Percentiles rank a stretch among this genome's conserved stretches.
Evolutionary conservation across 2,113 vertebrate genomes (phyloP).

Genomic region (Hepsetus odoe): DNA sequence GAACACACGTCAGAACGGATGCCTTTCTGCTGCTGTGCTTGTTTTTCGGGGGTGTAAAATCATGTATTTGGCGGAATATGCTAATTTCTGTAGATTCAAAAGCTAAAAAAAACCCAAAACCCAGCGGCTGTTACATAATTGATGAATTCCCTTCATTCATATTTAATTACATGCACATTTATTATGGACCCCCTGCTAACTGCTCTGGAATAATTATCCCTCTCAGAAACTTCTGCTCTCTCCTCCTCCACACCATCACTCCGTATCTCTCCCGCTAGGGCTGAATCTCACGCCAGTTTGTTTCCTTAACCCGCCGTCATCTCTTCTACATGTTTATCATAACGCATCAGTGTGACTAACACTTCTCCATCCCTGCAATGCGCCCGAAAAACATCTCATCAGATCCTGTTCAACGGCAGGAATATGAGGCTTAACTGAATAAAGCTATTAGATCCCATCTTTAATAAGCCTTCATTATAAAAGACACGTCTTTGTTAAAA

Average conservation of each 20-base stretch:
- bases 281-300: background rate
- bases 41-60: background rate
- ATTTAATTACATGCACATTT: conserved; percentile 5
- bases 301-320: background rate
- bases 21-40: background rate
- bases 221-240: background rate
- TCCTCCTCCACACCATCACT: conserved; percentile 6
- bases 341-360: background rate
- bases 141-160: conserved; percentile 9
- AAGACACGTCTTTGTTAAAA: no score
- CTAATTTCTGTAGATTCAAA: background rate
- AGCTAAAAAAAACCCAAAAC: background rate
- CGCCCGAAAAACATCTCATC: background rate
- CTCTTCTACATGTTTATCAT: background rate
- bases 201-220: background rate
- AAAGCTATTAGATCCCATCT: no score
- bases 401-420: background rate
- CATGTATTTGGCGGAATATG: background rate
- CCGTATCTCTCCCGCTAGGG: background rate
- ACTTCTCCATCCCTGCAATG: background rate
- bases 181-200: background rate
- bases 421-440: no score
- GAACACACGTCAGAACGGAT: no score
- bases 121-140: background rate
- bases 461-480: no score